A percentile compares a stretch with the other conserved stretches of the same genome.
These are phyloP conservation scores for Zootoca vivipara DNA, from an alignment of 2,113 vertebrate species.

Conservation along the genomic window DNA sequence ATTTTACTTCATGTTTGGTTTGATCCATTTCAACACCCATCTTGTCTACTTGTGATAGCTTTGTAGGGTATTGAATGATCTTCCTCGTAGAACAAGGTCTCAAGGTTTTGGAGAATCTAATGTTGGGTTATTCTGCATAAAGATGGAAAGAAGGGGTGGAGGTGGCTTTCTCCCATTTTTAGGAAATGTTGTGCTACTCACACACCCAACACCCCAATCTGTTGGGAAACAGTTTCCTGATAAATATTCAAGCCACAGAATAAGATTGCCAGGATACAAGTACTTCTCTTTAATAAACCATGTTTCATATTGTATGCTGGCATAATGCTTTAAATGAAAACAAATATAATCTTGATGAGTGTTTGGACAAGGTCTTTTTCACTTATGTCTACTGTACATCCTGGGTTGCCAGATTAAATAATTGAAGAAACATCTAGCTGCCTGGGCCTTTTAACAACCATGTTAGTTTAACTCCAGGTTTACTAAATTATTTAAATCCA, in stretches of 20 bases:
- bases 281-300: constrained; percentile 14
- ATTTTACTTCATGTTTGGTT: not conserved
- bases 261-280: constrained; percentile 38
- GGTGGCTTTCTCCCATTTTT: not conserved
- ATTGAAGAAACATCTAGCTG: constrained; percentile 35
- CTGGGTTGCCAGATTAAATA: constrained; percentile 35
- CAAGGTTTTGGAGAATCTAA: not conserved
- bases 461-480: constrained; percentile 33
- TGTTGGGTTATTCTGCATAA: not conserved
- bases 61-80: not conserved
- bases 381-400: constrained; percentile 22
- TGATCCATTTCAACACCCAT: not conserved
- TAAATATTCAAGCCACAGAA: constrained; percentile 40
- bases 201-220: not conserved
- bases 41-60: not conserved
- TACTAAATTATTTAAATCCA: constrained; percentile 50
- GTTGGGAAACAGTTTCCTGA: constrained; percentile 13
- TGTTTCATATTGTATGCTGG: constrained; percentile 32
- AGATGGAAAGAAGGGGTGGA: not conserved
- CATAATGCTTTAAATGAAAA: constrained; percentile 44
- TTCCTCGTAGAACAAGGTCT: no score
- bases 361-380: not conserved
- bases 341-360: constrained; percentile 16
- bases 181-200: not conserved
- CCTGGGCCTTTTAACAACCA: constrained; percentile 33